These are phyloP conservation scores for Plodia interpunctella DNA, from an alignment of 1,140 invertebrate species.

Conservation along the genomic window DNA sequence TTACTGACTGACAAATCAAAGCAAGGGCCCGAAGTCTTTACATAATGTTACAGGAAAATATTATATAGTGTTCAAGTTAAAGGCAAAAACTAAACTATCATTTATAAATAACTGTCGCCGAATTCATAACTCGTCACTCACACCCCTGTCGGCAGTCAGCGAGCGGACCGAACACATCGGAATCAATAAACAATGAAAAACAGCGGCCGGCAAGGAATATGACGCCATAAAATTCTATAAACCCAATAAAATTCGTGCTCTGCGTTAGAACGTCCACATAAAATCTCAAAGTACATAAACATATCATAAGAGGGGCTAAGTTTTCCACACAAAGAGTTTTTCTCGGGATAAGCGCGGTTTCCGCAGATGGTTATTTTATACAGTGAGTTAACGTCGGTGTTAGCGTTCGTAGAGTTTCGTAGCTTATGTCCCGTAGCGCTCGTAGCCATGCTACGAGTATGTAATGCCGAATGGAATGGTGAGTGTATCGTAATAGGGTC, in stretches of 20 bases:
- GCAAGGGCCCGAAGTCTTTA: too few species aligned
- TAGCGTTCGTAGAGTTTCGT: constrained; percentile 29
- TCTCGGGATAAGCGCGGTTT: constrained; percentile 67
- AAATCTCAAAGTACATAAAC: constrained; percentile 77
- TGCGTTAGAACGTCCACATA: constrained; percentile 74
- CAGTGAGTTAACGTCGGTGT: constrained; percentile 65
- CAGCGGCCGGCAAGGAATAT: constrained; percentile 63
- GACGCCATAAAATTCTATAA: constrained; percentile 74
- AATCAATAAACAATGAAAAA: constrained; percentile 73
- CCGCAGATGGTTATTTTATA: constrained; percentile 75
- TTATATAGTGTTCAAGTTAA: too few species aligned
- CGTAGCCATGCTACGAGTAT: constrained; percentile 18
- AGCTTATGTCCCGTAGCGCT: constrained; percentile 24
- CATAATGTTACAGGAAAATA: too few species aligned
- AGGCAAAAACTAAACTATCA: background rate
- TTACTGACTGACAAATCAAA: too few species aligned
- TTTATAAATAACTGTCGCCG: background rate
- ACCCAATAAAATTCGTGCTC: constrained; percentile 75
- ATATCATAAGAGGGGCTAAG: constrained; percentile 72
- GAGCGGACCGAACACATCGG: constrained; percentile 32
- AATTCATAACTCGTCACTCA: constrained; percentile 23
- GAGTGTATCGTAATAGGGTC: background rate
- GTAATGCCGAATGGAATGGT: background rate
- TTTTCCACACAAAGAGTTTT: constrained; percentile 72
- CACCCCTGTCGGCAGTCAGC: constrained; percentile 26